These are phyloP conservation scores for Drosophila nr. perissopoda DNA, from an alignment of 2,888 invertebrate species.

Conservation along the genomic window DNA sequence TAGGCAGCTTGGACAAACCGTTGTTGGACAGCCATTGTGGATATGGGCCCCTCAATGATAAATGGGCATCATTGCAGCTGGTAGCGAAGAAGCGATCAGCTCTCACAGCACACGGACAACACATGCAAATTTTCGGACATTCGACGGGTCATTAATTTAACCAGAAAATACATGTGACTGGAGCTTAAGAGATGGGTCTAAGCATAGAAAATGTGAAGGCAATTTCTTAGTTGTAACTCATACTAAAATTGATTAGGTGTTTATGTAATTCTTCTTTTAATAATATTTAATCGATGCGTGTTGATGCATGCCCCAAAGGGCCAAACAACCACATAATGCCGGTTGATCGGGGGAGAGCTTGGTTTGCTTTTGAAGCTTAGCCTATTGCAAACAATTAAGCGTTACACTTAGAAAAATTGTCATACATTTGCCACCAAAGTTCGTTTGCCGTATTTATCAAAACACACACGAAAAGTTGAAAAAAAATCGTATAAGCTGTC, in stretches of 20 bases:
- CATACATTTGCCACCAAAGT: no score
- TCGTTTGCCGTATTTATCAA: no score
- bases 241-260: constrained; percentile 68
- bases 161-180: constrained; percentile 49
- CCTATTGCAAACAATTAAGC: constrained; percentile 60
- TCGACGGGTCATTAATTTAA: constrained; percentile 71
- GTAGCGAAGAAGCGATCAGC: constrained; percentile 52
- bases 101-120: constrained; percentile 29
- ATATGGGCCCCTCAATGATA: constrained; percentile 52
- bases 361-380: constrained; percentile 12
- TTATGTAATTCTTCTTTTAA: constrained; percentile 72
- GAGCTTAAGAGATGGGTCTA: background rate
- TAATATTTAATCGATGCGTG: constrained; percentile 70
- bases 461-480: no score
- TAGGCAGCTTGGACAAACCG: constrained; percentile 43
- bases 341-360: constrained; percentile 4
- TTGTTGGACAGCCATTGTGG: constrained; percentile 34
- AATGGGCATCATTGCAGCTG: constrained; percentile 57
- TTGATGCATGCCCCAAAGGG: constrained; percentile 51
- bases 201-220: constrained; percentile 21
- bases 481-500: background rate
- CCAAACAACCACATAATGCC: constrained; percentile 45
- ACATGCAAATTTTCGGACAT: constrained; percentile 61
- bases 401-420: background rate
- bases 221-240: constrained; percentile 41